Conservation (phyloP, 2,797 vertebrate species). For the Micromesistius poutassou region DNA sequence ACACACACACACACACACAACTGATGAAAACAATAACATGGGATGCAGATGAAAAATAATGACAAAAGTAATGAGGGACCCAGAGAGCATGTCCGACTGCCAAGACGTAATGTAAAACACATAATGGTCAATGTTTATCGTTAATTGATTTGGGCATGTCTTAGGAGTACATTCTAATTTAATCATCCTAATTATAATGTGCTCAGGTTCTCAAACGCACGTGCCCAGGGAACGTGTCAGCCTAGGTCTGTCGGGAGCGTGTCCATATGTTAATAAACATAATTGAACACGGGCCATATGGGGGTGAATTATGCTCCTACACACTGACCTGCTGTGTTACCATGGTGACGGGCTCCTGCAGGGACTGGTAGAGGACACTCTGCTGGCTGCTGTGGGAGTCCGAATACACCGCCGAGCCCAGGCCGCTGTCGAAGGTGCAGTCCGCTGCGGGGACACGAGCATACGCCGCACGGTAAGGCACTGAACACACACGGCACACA, state of each 20-base stretch:
- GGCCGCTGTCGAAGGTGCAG: constrained; percentile 91
- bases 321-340: constrained; percentile 83
- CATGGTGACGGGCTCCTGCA: constrained; percentile 78
- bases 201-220: background rate
- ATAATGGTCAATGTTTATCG: background rate
- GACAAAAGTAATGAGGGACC: background rate
- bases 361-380: constrained; percentile 86
- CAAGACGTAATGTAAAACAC: background rate
- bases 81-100: background rate
- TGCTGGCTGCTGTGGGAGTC: constrained; percentile 96
- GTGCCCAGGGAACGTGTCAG: background rate
- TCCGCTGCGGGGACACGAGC: constrained; percentile 76
- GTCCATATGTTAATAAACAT: constrained; percentile 32
- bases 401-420: constrained; percentile 91
- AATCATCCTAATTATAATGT: background rate
- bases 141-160: background rate
- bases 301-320: constrained; percentile 32
- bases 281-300: constrained; percentile 31
- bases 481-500: constrained; percentile 13
- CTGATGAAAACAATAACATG: constrained; percentile 6
- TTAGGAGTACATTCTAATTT: background rate
- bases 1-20: constrained; percentile 19
- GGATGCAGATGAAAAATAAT: constrained; percentile 22
- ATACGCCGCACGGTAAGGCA: constrained; percentile 15
- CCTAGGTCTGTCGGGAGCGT: background rate